Evolutionary conservation across 2,113 vertebrate species (phyloP).

Genomic region (Sterrhoptilus dennistouni): DNA sequence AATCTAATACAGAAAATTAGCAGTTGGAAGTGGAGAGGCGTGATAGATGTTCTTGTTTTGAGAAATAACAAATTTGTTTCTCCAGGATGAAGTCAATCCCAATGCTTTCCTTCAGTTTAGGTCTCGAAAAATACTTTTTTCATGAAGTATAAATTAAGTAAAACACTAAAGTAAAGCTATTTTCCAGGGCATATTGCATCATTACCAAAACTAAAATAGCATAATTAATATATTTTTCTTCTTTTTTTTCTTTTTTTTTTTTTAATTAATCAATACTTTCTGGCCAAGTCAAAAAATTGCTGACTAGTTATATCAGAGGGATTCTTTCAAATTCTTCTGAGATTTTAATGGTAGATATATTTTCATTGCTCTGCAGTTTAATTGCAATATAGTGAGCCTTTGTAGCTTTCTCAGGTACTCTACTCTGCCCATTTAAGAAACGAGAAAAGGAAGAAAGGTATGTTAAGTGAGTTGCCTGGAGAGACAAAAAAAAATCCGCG

Average conservation of each 20-base stretch:
- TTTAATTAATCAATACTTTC: neutral
- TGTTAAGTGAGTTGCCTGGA: neutral
- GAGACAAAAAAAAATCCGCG: neutral
- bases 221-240: neutral
- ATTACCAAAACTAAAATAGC: neutral
- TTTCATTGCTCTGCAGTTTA: neutral
- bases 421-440: neutral
- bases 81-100: neutral
- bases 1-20: neutral
- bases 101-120: neutral
- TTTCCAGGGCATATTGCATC: neutral
- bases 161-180: neutral
- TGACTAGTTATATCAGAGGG: neutral
- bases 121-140: neutral
- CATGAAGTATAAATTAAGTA: neutral
- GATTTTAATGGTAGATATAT: neutral
- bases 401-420: neutral
- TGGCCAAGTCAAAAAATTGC: neutral
- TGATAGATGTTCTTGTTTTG: neutral
- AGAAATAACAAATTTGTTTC: neutral
- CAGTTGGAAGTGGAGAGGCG: neutral
- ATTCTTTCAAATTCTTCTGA: neutral
- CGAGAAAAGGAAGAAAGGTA: neutral
- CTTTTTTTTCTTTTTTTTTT: neutral
- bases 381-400: neutral